A percentile compares a stretch with the other conserved stretches of the same genome.
Conservation (phyloP, 2,888 invertebrate species). For the Pristionchus exspectatus region DNA sequence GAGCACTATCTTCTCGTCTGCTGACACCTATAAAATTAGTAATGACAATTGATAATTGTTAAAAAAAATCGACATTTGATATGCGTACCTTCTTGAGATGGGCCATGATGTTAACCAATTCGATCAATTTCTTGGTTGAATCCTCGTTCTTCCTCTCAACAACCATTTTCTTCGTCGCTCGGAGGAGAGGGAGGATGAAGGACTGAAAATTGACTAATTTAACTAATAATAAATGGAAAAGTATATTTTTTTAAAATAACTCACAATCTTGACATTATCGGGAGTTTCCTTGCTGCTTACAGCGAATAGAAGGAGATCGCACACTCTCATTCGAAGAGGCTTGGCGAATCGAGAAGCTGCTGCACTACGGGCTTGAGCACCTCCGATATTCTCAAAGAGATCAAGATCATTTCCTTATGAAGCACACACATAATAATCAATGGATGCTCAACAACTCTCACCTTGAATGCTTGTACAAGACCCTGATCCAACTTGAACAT, state of each 20-base stretch:
- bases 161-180: conserved; percentile 58
- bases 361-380: conserved; percentile 1
- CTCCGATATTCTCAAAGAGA: conserved; percentile 25
- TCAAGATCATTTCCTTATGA: neutral
- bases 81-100: conserved; percentile 58
- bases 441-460: neutral
- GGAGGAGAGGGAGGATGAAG: conserved; percentile 64
- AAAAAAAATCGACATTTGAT: neutral
- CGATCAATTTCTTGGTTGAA: conserved; percentile 56
- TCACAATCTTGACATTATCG: conserved; percentile 62
- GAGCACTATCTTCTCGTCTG: conserved; percentile 8
- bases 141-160: conserved; percentile 59
- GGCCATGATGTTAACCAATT: conserved; percentile 58
- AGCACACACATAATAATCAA: neutral
- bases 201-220: conserved; percentile 54
- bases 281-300: conserved; percentile 63
- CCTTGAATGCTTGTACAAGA: conserved; percentile 64
- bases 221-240: neutral
- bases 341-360: conserved; percentile 54
- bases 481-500: conserved; percentile 69
- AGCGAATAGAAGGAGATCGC: conserved; percentile 66
- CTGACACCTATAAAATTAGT: neutral
- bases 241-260: neutral
- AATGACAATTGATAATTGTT: neutral
- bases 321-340: conserved; percentile 60